These are phyloP conservation scores for Apogon hyalosoma DNA, from an alignment of 2,797 vertebrate species.

Conservation along the genomic window DNA sequence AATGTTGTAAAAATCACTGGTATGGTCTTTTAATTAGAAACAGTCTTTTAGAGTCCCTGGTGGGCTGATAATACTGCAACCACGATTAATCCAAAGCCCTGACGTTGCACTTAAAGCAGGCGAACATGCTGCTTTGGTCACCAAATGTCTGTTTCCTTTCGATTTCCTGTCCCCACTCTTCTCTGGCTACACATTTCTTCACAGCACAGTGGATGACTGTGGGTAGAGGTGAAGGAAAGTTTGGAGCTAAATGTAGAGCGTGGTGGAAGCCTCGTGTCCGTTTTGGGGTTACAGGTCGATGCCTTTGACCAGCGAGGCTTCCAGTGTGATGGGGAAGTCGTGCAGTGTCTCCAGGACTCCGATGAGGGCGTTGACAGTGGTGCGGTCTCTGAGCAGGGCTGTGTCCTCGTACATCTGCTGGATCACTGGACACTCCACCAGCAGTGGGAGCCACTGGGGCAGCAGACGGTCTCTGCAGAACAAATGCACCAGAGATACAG, in stretches of 20 bases:
- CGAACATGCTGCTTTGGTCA: conserved; percentile 36
- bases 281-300: conserved; percentile 86
- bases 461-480: conserved; percentile 89
- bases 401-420: conserved; percentile 92
- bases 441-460: conserved; percentile 90
- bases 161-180: not conserved
- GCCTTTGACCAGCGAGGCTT: conserved; percentile 93
- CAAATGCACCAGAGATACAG: too few relatives aligned
- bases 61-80: conserved; percentile 34
- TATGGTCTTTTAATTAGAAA: conserved; percentile 3
- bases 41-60: conserved; percentile 20
- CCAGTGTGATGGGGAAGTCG: conserved; percentile 91
- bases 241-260: not conserved
- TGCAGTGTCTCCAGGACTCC: conserved; percentile 89
- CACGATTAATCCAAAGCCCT: conserved; percentile 7
- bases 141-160: not conserved
- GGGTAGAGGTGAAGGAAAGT: not conserved
- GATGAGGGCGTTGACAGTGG: conserved; percentile 88
- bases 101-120: not conserved
- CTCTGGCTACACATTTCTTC: not conserved
- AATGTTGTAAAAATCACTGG: not conserved
- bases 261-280: too few relatives aligned
- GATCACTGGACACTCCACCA: conserved; percentile 89
- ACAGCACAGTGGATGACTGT: not conserved
- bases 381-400: conserved; percentile 89